Evolutionary conservation across 2,113 vertebrate species (phyloP).

Genomic region (Dasypus novemcinctus): DNA sequence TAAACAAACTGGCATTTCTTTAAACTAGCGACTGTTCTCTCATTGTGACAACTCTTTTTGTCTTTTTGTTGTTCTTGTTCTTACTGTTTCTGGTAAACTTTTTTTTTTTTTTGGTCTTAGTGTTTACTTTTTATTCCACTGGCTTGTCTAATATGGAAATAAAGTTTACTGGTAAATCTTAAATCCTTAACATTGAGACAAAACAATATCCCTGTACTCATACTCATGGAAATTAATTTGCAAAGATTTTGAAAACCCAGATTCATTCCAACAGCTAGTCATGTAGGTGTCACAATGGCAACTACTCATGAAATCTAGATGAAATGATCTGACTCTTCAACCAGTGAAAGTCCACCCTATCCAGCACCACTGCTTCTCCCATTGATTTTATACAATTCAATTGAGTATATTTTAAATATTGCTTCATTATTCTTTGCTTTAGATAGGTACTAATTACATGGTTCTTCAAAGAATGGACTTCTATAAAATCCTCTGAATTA

Average conservation of each 20-base stretch:
- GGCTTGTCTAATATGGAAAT: neutral
- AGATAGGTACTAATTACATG: neutral
- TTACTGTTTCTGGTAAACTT: neutral
- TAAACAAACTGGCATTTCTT: neutral
- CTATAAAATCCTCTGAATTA: neutral
- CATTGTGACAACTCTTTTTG: neutral
- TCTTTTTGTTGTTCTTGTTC: neutral
- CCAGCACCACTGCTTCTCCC: neutral
- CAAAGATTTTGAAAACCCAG: neutral
- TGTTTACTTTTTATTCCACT: conserved; percentile 18
- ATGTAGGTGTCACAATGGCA: neutral
- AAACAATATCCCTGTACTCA: neutral
- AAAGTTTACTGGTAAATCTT: neutral
- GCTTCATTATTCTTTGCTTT: neutral
- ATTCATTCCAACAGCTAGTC: neutral
- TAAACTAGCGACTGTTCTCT: neutral
- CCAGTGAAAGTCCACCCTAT: neutral
- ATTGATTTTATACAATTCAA: neutral
- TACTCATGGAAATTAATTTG: conserved; percentile 1
- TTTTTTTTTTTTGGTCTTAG: neutral
- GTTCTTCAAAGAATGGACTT: neutral
- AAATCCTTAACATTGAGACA: neutral
- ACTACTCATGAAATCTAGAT: neutral
- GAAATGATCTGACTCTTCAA: neutral
- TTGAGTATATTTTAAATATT: neutral